These are phyloP conservation scores for Cyclina sinensis DNA, from an alignment of 1,140 invertebrate genomes.

Conservation along the genomic window DNA sequence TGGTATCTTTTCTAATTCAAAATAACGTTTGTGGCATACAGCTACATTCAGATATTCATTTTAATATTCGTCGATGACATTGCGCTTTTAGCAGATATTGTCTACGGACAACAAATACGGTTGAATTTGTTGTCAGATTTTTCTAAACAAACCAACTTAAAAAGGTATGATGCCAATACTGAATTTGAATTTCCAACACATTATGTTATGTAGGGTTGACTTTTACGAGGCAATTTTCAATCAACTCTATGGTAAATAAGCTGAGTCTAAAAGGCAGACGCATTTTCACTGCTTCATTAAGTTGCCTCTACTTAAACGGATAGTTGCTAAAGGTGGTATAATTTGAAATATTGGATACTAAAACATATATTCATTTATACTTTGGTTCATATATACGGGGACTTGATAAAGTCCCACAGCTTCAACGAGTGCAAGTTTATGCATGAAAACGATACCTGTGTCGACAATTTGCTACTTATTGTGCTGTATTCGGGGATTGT, in stretches of 20 bases:
- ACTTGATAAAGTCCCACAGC: neutral
- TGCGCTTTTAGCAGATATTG: no score
- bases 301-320: neutral
- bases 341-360: slow-evolving; percentile 6
- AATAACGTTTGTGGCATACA: neutral
- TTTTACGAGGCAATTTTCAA: neutral
- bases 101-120: neutral
- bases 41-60: neutral
- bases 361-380: neutral
- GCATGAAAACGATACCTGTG: slow-evolving; percentile 9
- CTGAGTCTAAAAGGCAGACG: neutral
- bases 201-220: slow-evolving; percentile 18
- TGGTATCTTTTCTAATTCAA: no score
- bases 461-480: neutral
- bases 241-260: neutral
- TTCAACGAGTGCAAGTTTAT: neutral
- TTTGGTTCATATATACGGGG: slow-evolving; percentile 3
- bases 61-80: slow-evolving; percentile 3
- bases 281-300: neutral
- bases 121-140: neutral
- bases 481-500: neutral
- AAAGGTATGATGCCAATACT: neutral
- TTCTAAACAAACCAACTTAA: neutral
- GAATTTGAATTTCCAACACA: neutral
- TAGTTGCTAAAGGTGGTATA: neutral